Evolutionary conservation across 2,113 vertebrate species (phyloP).

Genomic region (Neogobius melanostomus): DNA sequence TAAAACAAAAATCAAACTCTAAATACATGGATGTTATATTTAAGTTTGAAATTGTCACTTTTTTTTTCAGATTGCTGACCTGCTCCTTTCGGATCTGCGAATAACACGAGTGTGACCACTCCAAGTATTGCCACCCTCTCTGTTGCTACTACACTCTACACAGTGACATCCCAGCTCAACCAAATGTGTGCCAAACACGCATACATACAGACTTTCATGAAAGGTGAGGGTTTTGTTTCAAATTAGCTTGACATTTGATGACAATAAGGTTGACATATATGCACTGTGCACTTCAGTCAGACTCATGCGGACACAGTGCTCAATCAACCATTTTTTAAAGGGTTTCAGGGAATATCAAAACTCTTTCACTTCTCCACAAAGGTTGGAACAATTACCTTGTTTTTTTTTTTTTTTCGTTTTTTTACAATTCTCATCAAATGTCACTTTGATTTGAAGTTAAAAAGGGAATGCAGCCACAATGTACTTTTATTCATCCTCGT

Average conservation of each 20-base stretch:
- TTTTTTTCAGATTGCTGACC: constrained; percentile 70
- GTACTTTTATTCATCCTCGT: constrained; percentile 39
- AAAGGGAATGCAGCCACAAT: constrained; percentile 18
- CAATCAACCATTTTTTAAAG: constrained; percentile 12
- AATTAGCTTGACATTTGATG: constrained; percentile 46
- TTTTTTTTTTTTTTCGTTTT: constrained; percentile 19
- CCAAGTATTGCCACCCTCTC: constrained; percentile 20
- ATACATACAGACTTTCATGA: constrained; percentile 26
- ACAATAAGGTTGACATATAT: constrained; percentile 24
- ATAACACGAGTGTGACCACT: constrained; percentile 16
- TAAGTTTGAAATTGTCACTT: background rate
- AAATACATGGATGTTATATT: background rate
- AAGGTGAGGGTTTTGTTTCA: constrained; percentile 34
- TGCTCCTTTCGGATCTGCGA: constrained; percentile 22
- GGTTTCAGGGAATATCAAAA: constrained; percentile 45
- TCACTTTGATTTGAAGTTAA: constrained; percentile 33
- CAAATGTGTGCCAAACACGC: constrained; percentile 76
- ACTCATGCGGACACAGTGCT: constrained; percentile 7
- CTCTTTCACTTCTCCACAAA: constrained; percentile 17
- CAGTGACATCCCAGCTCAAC: constrained; percentile 55
- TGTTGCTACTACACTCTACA: constrained; percentile 55
- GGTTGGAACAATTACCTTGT: background rate
- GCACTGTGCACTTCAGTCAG: constrained; percentile 2
- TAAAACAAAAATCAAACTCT: background rate
- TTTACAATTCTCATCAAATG: constrained; percentile 29